Conservation (phyloP, 2,888 invertebrate genomes). For the Ectemnius continuus region DNA sequence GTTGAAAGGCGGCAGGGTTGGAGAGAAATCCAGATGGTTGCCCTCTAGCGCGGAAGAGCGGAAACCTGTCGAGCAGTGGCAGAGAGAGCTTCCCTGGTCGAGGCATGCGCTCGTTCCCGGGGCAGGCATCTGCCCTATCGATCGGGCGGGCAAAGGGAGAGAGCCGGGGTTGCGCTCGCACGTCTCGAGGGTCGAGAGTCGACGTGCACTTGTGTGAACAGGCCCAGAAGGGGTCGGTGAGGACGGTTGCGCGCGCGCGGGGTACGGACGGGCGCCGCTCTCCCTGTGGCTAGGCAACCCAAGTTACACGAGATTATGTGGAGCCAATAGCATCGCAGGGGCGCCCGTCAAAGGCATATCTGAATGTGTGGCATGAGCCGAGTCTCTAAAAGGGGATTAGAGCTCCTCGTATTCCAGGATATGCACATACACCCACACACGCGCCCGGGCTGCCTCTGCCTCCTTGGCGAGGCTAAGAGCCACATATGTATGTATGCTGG, state of each 20-base stretch:
- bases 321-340: slow-evolving; percentile 74
- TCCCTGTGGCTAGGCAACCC: slow-evolving; percentile 75
- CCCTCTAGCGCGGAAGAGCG: slow-evolving; percentile 58
- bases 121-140: slow-evolving; percentile 77
- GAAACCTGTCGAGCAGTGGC: slow-evolving; percentile 50
- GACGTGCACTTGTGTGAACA: slow-evolving; percentile 66
- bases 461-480: slow-evolving; percentile 10
- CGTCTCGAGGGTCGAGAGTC: neutral
- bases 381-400: slow-evolving; percentile 76
- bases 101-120: slow-evolving; percentile 72
- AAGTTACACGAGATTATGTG: slow-evolving; percentile 75
- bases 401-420: slow-evolving; percentile 71
- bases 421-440: slow-evolving; percentile 39
- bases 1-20: neutral
- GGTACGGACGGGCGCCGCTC: slow-evolving; percentile 49
- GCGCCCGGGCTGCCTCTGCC: neutral
- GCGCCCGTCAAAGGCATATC: slow-evolving; percentile 75
- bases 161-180: slow-evolving; percentile 16
- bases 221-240: slow-evolving; percentile 36
- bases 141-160: slow-evolving; percentile 63
- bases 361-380: slow-evolving; percentile 71
- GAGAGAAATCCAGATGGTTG: slow-evolving; percentile 52
- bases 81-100: slow-evolving; percentile 16
- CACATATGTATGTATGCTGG: slow-evolving; percentile 33
- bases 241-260: neutral